Percentiles rank a stretch among this genome's conserved stretches.
Evolutionary conservation across 2,113 vertebrate species (phyloP).

Genomic region (Cyprinus carpio): DNA sequence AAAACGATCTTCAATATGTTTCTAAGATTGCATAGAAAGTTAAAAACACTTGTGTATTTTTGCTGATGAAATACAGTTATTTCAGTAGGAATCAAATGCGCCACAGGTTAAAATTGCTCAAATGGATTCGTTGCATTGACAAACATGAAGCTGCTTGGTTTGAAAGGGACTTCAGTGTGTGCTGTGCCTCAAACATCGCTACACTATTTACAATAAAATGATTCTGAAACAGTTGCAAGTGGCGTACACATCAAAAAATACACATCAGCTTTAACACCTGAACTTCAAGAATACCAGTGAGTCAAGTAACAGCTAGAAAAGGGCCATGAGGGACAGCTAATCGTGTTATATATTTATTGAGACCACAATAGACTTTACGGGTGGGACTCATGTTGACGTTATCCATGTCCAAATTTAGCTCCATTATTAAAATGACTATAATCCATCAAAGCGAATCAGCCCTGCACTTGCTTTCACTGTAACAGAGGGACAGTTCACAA

Average conservation of each 20-base stretch:
- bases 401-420: constrained; percentile 38
- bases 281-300: background rate
- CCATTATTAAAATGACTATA: constrained; percentile 40
- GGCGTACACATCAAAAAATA: background rate
- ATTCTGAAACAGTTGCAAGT: background rate
- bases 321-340: background rate
- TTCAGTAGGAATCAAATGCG: too few species aligned
- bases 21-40: too few species aligned
- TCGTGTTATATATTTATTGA: background rate
- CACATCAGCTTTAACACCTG: background rate
- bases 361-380: background rate
- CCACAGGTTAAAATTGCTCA: too few species aligned
- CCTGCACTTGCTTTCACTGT: background rate
- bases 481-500: constrained; percentile 6
- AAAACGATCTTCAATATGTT: too few species aligned
- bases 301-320: background rate
- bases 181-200: too few species aligned
- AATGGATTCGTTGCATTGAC: too few species aligned
- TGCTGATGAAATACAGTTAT: too few species aligned
- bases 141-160: too few species aligned
- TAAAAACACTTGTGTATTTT: too few species aligned
- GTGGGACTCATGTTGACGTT: constrained; percentile 5
- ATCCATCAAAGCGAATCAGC: constrained; percentile 29
- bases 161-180: too few species aligned
- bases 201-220: background rate